Conservation (phyloP, 2,797 vertebrate genomes). For the Gallinago solitaria region DNA sequence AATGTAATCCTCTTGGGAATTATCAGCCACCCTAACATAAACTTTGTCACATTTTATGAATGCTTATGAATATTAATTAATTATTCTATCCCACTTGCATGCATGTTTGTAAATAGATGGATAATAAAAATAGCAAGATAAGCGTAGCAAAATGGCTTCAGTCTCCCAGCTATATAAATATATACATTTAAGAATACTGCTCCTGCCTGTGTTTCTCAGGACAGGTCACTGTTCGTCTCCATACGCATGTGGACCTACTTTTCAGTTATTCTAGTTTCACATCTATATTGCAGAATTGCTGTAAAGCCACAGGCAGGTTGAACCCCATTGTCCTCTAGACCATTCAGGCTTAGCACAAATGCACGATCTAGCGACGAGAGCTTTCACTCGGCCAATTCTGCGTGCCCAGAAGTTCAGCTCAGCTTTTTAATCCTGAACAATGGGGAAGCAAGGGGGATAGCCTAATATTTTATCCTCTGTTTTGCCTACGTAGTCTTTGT, state of each 20-base stretch:
- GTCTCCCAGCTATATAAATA: not conserved
- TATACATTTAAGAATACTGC: not conserved
- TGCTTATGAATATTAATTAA: conserved; percentile 1
- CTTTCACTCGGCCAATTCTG: conserved; percentile 44
- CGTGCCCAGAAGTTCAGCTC: conserved; percentile 45
- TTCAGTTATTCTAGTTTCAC: conserved; percentile 26
- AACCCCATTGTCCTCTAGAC: conserved; percentile 41
- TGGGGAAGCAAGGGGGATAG: conserved; percentile 46
- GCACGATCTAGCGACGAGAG: not conserved
- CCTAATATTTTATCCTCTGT: conserved; percentile 50
- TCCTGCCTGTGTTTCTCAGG: not conserved
- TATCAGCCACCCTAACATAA: conserved; percentile 15
- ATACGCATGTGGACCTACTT: conserved; percentile 42
- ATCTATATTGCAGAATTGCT: not conserved
- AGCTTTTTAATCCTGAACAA: conserved; percentile 63
- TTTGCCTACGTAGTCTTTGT: conserved; percentile 55
- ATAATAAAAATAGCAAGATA: conserved; percentile 14
- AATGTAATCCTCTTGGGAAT: not conserved
- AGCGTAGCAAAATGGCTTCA: conserved; percentile 27
- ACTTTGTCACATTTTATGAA: conserved; percentile 15
- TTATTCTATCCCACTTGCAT: not conserved
- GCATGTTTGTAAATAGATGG: conserved; percentile 3
- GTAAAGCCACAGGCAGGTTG: conserved; percentile 49
- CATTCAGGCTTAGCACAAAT: conserved; percentile 44
- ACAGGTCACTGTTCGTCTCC: not conserved